phyloP scores from a whole-genome alignment of 2,113 vertebrate genomes.

The Oryzias javanicus region DNA sequence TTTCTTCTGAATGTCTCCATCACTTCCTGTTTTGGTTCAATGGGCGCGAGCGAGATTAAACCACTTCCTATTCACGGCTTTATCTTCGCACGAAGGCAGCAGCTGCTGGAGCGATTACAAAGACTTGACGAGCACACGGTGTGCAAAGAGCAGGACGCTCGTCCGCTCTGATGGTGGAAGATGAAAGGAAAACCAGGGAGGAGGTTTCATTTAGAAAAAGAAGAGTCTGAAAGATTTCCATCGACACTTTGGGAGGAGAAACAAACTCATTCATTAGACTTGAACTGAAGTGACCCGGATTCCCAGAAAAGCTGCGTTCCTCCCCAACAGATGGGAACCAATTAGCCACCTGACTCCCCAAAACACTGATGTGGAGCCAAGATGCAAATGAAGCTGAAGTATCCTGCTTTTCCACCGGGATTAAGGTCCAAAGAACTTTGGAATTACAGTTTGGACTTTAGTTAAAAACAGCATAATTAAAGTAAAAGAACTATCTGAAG shows the following conservation, averaged over 20 bases:
- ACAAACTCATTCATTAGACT: constrained; percentile 33
- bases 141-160: no score
- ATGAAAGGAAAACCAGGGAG: neutral
- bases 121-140: no score
- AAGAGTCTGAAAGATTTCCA: neutral
- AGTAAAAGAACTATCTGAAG: no score
- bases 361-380: constrained; percentile 56
- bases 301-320: constrained; percentile 42
- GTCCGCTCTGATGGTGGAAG: neutral
- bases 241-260: neutral
- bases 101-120: constrained; percentile 12
- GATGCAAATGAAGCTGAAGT: constrained; percentile 60
- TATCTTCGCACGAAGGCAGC: constrained; percentile 1
- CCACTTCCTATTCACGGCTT: constrained; percentile 40
- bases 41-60: constrained; percentile 2
- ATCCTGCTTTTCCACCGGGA: no score
- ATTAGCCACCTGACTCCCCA: constrained; percentile 71
- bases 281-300: constrained; percentile 52
- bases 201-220: neutral
- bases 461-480: no score
- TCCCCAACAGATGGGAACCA: constrained; percentile 71
- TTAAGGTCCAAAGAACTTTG: no score
- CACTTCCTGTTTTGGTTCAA: constrained; percentile 50
- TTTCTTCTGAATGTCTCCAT: constrained; percentile 11
- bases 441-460: no score